phyloP scores from a whole-genome alignment of 2,797 vertebrate species.

The Phyllotis vaccarum region DNA sequence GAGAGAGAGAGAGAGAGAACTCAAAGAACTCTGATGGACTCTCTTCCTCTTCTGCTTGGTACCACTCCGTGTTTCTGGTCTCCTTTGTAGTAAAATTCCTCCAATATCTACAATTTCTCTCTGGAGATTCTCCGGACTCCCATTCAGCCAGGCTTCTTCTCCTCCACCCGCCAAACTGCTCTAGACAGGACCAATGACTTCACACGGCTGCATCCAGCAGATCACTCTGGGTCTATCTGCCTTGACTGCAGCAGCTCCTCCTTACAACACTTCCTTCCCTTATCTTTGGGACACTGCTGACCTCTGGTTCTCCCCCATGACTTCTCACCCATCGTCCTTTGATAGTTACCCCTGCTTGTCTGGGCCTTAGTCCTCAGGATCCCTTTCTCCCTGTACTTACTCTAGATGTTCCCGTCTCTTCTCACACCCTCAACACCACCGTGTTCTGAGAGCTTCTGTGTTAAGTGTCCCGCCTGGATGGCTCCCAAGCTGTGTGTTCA shows the following conservation, averaged over 20 bases:
- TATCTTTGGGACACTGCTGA: neutral
- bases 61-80: neutral
- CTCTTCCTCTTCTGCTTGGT: neutral
- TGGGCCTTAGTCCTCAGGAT: neutral
- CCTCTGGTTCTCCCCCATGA: neutral
- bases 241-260: neutral
- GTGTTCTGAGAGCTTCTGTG: neutral
- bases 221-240: neutral
- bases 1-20: neutral
- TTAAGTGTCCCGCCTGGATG: neutral
- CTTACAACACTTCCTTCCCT: neutral
- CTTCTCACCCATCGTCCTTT: neutral
- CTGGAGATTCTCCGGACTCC: neutral
- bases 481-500: neutral
- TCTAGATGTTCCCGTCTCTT: neutral
- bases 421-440: neutral
- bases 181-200: neutral
- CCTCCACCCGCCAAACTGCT: neutral
- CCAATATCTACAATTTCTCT: neutral
- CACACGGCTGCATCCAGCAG: neutral
- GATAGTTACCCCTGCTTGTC: neutral
- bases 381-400: neutral
- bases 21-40: neutral
- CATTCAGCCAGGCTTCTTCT: neutral
- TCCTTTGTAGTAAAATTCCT: neutral